These are phyloP conservation scores for Melanchra persicariae DNA, from an alignment of 2,888 invertebrate species.

Conservation along the genomic window DNA sequence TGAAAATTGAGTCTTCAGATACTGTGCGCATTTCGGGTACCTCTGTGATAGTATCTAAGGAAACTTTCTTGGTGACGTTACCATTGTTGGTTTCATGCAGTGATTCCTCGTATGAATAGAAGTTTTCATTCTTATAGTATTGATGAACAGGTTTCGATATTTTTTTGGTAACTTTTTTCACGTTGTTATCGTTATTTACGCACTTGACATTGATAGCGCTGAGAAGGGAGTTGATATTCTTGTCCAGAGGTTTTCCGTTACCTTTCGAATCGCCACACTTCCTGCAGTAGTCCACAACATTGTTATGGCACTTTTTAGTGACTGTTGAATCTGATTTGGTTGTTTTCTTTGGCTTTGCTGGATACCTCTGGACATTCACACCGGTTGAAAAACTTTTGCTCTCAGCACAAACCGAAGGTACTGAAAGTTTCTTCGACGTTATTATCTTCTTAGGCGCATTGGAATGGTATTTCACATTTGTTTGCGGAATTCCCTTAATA, in stretches of 20 bases:
- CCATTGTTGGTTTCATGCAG: slow-evolving; percentile 65
- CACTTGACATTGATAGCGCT: slow-evolving; percentile 48
- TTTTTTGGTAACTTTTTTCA: slow-evolving; percentile 45
- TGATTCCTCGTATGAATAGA: slow-evolving; percentile 74
- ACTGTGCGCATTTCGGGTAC: slow-evolving; percentile 69
- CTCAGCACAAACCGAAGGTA: slow-evolving; percentile 58
- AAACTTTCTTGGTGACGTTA: slow-evolving; percentile 65
- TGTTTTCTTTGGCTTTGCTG: slow-evolving; percentile 72
- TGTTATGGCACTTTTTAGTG: slow-evolving; percentile 54
- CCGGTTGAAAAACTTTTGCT: slow-evolving; percentile 77
- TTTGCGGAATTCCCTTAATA: slow-evolving; percentile 44
- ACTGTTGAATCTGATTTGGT: slow-evolving; percentile 80
- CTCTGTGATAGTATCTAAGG: slow-evolving; percentile 82
- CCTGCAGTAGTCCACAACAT: slow-evolving; percentile 67
- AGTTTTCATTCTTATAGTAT: slow-evolving; percentile 84
- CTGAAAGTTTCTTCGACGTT: slow-evolving; percentile 68
- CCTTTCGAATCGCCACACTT: slow-evolving; percentile 77
- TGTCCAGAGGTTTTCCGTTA: slow-evolving; percentile 11
- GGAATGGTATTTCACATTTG: slow-evolving; percentile 43
- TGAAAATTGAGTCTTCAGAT: slow-evolving; percentile 67
- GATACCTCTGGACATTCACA: slow-evolving; percentile 55
- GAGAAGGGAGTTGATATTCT: slow-evolving; percentile 42
- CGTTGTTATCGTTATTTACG: slow-evolving; percentile 60
- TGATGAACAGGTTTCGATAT: slow-evolving; percentile 72
- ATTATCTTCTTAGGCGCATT: slow-evolving; percentile 73